Evolutionary conservation across 64 coral and sea anemone genomes (phyloP), one percentile per base, ranked within the genome.

Genomic region (Stichodactyla mertensii): DNA sequence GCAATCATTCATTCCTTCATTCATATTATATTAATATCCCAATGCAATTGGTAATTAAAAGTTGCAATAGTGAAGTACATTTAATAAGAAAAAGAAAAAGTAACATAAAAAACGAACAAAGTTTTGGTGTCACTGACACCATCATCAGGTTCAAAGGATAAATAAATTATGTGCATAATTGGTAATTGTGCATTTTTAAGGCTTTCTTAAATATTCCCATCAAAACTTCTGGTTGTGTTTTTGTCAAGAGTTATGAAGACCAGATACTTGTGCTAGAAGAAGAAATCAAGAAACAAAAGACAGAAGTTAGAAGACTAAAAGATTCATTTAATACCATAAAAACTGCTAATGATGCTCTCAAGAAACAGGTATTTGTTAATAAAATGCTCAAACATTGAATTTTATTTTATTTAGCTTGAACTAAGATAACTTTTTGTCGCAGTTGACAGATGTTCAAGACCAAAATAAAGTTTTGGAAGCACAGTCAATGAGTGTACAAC

Each of bases 251-350:
- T 85, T 99, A 99, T 87, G 89, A 99, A 82, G 51, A 83, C 54
- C 85, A 92, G 51, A 59, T 99, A 36, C 26, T 69, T 26, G 88
- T 92, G 54, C 88, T 95, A 0, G 92, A 99, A 77, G 93, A 95
- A 31, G 64, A 92, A 12, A 90, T 99, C 19, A 85, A 95, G 26
- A 92, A 95, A 85, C 94, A 93, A 81, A 90, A 89, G 18, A 89
- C 79, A 81, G 97, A 99, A 52, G 55, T 92, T n/a, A 99, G 89
- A 69, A 89, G 97, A 55, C 78, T 99, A 57, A 93, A 88, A 87
- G 90, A 92, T 58, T 99, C 97, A 52, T 99, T 99, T 86, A 91
- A 95, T 58, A 99, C 97, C 18, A 95, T 99, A 62, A 94, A 94
- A 92, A 91, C 86, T 57, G 93, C 97, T 22, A 94, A 99, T 62